These are phyloP conservation scores for Urocitellus parryii DNA, from an alignment of 2,113 vertebrate genomes.

Conservation along the genomic window DNA sequence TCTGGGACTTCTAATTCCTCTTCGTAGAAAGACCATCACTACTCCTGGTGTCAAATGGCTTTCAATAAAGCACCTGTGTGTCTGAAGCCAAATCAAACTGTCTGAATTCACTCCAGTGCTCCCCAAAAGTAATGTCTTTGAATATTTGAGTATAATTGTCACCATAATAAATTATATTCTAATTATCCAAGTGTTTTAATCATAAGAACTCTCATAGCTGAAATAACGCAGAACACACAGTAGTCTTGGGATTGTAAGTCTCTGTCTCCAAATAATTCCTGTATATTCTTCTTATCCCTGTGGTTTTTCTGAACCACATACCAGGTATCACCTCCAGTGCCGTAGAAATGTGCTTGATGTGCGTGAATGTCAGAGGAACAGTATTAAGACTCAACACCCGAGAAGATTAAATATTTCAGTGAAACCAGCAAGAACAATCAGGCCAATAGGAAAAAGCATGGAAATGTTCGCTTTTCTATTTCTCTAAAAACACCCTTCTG, in stretches of 20 bases:
- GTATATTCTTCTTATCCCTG: constrained; percentile 32
- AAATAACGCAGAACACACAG: neutral
- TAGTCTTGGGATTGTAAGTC: neutral
- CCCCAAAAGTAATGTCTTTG: neutral
- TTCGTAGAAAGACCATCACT: neutral
- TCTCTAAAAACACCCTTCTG: constrained; percentile 62
- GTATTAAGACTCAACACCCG: constrained; percentile 19
- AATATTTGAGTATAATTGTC: neutral
- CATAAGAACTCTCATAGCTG: constrained; percentile 16
- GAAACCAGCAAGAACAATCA: constrained; percentile 11
- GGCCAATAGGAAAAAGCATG: constrained; percentile 57
- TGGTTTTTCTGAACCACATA: neutral
- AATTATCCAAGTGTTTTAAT: constrained; percentile 18
- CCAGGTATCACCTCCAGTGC: neutral
- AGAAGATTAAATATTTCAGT: neutral
- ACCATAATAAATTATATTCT: neutral
- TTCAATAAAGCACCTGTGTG: neutral
- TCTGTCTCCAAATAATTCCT: neutral
- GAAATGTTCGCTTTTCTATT: constrained; percentile 70
- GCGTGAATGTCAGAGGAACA: constrained; percentile 19
- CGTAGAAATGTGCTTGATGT: neutral
- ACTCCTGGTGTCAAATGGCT: neutral
- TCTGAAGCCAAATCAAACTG: neutral
- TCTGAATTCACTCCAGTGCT: neutral
- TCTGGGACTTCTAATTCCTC: neutral